Percentiles rank a stretch among this genome's conserved stretches.
Evolutionary conservation across 2,797 vertebrate genomes (phyloP).

Genomic region (Borostomias antarcticus): DNA sequence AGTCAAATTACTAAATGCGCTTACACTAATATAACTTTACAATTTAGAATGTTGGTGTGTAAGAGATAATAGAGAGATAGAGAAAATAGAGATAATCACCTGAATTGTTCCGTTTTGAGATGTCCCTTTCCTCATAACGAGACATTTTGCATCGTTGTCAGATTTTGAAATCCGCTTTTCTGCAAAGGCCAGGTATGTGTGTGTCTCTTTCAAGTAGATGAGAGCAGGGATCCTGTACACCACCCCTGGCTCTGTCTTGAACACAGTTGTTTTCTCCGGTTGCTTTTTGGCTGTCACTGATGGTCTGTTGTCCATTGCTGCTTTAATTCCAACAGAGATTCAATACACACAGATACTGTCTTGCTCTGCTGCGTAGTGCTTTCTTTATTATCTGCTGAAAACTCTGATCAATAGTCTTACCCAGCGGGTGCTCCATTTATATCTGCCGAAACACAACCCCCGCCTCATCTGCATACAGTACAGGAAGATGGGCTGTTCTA

Average conservation of each 20-base stretch:
- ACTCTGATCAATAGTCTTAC: too few relatives aligned
- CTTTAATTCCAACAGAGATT: background rate
- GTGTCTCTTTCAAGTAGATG: conserved; percentile 75
- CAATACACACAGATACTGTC: background rate
- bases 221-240: conserved; percentile 92
- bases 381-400: too few relatives aligned
- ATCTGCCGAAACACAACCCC: too few relatives aligned
- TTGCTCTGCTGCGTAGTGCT: too few relatives aligned
- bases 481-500: too few relatives aligned
- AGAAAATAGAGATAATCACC: conserved; percentile 62
- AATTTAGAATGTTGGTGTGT: too few relatives aligned
- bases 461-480: too few relatives aligned
- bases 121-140: conserved; percentile 86
- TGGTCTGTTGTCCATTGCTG: conserved; percentile 63
- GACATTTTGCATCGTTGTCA: conserved; percentile 80
- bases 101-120: conserved; percentile 66
- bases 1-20: too few relatives aligned
- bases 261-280: conserved; percentile 76
- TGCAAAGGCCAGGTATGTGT: conserved; percentile 87
- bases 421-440: too few relatives aligned
- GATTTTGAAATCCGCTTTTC: conserved; percentile 80
- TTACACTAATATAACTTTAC: too few relatives aligned
- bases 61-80: too few relatives aligned
- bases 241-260: conserved; percentile 73
- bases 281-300: conserved; percentile 61